phyloP scores from a whole-genome alignment of 1,140 invertebrate genomes.

The Drosophila cardini region DNA sequence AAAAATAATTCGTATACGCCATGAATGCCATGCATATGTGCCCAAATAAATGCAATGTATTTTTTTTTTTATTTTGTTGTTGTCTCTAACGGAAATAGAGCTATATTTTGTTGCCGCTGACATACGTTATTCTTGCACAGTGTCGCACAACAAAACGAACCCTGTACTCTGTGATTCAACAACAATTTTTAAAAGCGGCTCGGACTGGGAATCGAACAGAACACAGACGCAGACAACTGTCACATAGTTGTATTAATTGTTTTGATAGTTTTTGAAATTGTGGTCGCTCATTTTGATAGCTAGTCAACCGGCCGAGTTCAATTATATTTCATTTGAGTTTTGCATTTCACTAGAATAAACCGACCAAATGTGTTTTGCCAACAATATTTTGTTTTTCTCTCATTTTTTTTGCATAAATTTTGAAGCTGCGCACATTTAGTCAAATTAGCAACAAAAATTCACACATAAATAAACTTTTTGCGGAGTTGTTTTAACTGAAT shows the following conservation, averaged over 20 bases:
- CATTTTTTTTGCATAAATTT: conserved; percentile 9
- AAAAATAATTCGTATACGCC: conserved; percentile 64
- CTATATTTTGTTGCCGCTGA: conserved; percentile 35
- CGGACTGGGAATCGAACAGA: no score
- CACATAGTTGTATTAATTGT: conserved; percentile 54
- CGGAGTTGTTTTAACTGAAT: conserved; percentile 22
- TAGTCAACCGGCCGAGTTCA: conserved; percentile 6
- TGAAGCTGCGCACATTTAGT: conserved; percentile 27
- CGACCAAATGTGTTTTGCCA: conserved; percentile 7
- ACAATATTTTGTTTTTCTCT: no score
- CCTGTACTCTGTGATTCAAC: not conserved
- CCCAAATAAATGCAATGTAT: conserved; percentile 31
- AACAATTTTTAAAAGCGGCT: no score
- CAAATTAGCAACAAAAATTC: conserved; percentile 34
- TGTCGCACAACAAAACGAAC: conserved; percentile 1
- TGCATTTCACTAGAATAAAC: conserved; percentile 25
- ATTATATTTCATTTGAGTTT: conserved; percentile 34
- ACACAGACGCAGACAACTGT: no score
- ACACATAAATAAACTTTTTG: conserved; percentile 28
- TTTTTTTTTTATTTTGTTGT: conserved; percentile 35
- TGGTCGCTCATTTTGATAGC: conserved; percentile 30
- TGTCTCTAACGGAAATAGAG: conserved; percentile 22
- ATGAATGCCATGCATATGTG: conserved; percentile 31
- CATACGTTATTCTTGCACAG: conserved; percentile 18
- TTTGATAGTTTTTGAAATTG: conserved; percentile 23